These are phyloP conservation scores for Chanos chanos DNA, from an alignment of 2,797 vertebrate genomes.

Conservation along the genomic window DNA sequence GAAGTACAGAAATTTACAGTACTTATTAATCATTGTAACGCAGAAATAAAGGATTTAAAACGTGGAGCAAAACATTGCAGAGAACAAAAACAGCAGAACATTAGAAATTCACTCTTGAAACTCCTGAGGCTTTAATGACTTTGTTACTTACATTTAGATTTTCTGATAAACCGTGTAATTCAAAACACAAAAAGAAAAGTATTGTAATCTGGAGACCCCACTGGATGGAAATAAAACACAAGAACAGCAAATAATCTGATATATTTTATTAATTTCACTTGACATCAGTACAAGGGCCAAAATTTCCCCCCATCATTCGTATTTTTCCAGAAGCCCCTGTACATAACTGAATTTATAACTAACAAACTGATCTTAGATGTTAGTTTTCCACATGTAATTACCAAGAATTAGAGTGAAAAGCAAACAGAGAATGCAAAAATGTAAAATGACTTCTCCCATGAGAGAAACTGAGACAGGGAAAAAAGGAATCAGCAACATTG, in stretches of 20 bases:
- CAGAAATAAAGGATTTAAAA: too few species aligned
- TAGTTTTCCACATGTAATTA: constrained; percentile 63
- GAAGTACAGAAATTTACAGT: too few species aligned
- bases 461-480: constrained; percentile 43
- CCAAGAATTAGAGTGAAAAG: constrained; percentile 48
- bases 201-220: too few species aligned
- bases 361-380: constrained; percentile 65
- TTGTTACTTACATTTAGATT: neutral
- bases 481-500: constrained; percentile 55
- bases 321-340: constrained; percentile 52
- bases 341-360: constrained; percentile 60
- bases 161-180: constrained; percentile 5
- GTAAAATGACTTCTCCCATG: constrained; percentile 41
- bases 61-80: too few species aligned
- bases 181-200: neutral
- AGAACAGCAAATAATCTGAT: constrained; percentile 27
- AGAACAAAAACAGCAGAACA: too few species aligned
- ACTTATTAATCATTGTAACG: too few species aligned
- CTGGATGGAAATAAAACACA: neutral
- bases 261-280: constrained; percentile 78
- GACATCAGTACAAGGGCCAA: constrained; percentile 77
- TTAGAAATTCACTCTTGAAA: too few species aligned
- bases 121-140: too few species aligned
- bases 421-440: constrained; percentile 34
- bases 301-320: constrained; percentile 39